Percentiles rank a stretch among this genome's conserved stretches.
Conservation (phyloP, 1,140 invertebrate genomes). For the Glomeris maerens region DNA sequence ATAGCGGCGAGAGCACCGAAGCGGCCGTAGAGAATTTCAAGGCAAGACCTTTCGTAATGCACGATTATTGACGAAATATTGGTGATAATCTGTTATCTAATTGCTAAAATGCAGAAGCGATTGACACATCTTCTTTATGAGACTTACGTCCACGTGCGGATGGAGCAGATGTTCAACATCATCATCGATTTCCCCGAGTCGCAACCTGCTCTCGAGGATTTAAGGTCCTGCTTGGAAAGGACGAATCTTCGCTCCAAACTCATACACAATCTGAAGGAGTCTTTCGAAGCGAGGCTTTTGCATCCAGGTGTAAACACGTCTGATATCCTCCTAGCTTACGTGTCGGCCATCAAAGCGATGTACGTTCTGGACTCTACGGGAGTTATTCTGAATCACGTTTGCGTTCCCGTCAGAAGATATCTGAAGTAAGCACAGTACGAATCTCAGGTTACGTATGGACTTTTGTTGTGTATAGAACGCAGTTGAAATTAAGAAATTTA, state of each 20-base stretch:
- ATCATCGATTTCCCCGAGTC: conserved; percentile 96
- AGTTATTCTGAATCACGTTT: conserved; percentile 84
- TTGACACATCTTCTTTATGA: conserved; percentile 74
- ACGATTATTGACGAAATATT: conserved; percentile 38
- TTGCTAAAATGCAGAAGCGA: conserved; percentile 26
- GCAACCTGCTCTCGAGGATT: conserved; percentile 77
- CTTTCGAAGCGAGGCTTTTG: conserved; percentile 35
- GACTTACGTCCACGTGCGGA: conserved; percentile 70
- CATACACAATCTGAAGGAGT: conserved; percentile 57
- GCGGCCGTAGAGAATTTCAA: conserved; percentile 35
- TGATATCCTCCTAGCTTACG: conserved; percentile 92
- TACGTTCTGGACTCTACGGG: conserved; percentile 82
- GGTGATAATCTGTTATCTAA: conserved; percentile 40
- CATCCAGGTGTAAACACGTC: conserved; percentile 81
- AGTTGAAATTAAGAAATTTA: no score
- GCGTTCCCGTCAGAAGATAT: conserved; percentile 70
- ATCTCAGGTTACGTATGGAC: neutral
- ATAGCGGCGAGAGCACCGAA: conserved; percentile 38
- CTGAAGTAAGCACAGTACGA: conserved; percentile 20
- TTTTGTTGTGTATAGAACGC: no score
- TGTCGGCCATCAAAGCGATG: conserved; percentile 83
- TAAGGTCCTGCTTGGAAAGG: conserved; percentile 67
- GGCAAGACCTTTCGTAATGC: conserved; percentile 34
- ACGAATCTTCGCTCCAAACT: conserved; percentile 65
- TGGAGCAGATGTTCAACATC: conserved; percentile 86